A percentile compares a stretch with the other conserved stretches of the same genome.
Evolutionary conservation across 2,113 vertebrate genomes (phyloP).

Genomic region (Arizona elegans): DNA sequence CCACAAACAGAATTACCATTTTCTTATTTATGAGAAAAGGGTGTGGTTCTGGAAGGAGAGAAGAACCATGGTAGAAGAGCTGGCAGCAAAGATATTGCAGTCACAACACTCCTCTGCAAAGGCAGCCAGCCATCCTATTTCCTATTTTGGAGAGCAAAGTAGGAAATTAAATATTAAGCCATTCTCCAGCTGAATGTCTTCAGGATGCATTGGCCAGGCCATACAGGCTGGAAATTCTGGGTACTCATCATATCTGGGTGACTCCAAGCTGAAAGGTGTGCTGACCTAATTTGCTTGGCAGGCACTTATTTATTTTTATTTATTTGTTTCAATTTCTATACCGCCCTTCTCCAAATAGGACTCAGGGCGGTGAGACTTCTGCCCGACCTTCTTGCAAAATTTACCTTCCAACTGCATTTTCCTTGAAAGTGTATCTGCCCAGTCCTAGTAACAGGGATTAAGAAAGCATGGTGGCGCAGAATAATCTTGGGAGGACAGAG

Average conservation of each 20-base stretch:
- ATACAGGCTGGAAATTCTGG: neutral
- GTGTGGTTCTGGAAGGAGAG: neutral
- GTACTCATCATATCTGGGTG: neutral
- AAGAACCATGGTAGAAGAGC: neutral
- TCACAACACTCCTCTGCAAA: neutral
- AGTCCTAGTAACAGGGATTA: neutral
- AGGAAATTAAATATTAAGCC: neutral
- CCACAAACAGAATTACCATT: neutral
- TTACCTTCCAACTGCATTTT: neutral
- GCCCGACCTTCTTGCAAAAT: neutral
- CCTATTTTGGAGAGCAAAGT: neutral
- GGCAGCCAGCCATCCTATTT: neutral
- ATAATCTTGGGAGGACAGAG: neutral
- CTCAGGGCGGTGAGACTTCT: no score
- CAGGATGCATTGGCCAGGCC: neutral
- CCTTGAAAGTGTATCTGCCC: neutral
- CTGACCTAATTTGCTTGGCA: neutral
- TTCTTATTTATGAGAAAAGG: neutral
- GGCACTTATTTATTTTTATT: no score
- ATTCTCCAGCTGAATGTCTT: neutral
- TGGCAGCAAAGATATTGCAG: neutral
- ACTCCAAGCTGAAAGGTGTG: neutral
- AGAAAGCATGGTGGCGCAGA: neutral
- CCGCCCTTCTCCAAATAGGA: no score
- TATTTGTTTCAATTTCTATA: no score